phyloP scores from a whole-genome alignment of 1,140 invertebrate genomes.

The Drosophila suzukii region DNA sequence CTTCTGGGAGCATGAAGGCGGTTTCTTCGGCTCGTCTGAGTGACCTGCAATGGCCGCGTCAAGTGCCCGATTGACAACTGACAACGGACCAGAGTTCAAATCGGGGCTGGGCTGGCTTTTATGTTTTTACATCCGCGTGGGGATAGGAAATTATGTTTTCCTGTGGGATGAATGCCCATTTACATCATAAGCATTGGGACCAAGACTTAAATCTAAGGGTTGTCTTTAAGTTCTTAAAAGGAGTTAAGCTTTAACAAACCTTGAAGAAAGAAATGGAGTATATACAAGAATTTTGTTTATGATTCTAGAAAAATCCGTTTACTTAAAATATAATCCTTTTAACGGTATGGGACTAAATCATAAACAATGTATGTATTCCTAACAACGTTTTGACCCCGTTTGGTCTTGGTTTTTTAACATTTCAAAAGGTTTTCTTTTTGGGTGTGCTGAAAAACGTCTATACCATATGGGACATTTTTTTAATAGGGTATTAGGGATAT shows the following conservation, averaged over 20 bases:
- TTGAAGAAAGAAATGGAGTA: too few relatives aligned
- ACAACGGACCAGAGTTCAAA: slow-evolving; percentile 9
- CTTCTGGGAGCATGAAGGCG: slow-evolving; percentile 29
- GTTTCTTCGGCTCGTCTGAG: slow-evolving; percentile 33
- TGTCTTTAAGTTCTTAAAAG: neutral
- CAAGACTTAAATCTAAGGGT: neutral
- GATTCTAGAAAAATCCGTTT: too few relatives aligned
- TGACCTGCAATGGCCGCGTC: slow-evolving; percentile 50
- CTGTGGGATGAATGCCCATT: neutral
- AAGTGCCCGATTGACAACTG: slow-evolving; percentile 46
- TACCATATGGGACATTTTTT: too few relatives aligned
- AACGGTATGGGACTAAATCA: too few relatives aligned
- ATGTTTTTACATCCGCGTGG: slow-evolving; percentile 7
- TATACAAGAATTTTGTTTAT: neutral
- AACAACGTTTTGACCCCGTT: too few relatives aligned
- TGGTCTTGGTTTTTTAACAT: too few relatives aligned
- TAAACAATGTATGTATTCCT: too few relatives aligned
- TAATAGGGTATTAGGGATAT: too few relatives aligned
- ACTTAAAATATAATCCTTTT: too few relatives aligned
- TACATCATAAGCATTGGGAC: neutral
- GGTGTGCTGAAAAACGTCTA: too few relatives aligned
- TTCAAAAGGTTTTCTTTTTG: too few relatives aligned
- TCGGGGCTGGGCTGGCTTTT: slow-evolving; percentile 9
- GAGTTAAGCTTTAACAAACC: too few relatives aligned
- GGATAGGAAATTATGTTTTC: slow-evolving; percentile 3